Evolutionary conservation across 2,797 vertebrate genomes (phyloP).

Genomic region (Synaphobranchus kaupii): DNA sequence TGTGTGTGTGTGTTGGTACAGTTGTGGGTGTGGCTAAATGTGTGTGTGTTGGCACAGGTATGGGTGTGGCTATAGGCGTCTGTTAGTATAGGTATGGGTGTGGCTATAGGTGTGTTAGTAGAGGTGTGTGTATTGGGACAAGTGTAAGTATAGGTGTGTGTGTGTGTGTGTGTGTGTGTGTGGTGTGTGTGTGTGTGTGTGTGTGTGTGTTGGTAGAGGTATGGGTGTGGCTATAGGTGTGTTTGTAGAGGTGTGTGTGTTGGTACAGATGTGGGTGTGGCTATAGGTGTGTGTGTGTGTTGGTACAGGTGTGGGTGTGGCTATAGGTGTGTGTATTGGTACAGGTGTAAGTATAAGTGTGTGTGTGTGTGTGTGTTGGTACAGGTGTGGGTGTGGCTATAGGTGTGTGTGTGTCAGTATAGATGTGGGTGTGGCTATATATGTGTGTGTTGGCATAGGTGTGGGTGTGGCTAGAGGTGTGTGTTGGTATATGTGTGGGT

Average conservation of each 20-base stretch:
- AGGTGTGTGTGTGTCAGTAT: too few species aligned
- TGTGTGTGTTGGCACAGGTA: neutral
- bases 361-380: too few species aligned
- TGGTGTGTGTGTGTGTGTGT: slow-evolving; percentile 31
- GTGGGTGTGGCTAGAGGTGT: slow-evolving; percentile 33
- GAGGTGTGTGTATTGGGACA: neutral
- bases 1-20: neutral
- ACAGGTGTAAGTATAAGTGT: neutral
- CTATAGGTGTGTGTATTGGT: neutral
- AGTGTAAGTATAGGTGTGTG: too few species aligned
- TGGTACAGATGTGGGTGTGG: too few species aligned
- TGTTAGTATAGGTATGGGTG: neutral
- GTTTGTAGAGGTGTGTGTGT: neutral
- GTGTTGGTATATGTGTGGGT: neutral
- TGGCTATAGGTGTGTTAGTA: too few species aligned
- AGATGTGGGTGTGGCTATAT: too few species aligned
- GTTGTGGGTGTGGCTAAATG: slow-evolving; percentile 32
- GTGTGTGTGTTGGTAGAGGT: neutral
- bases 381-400: too few species aligned
- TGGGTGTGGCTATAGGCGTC: slow-evolving; percentile 11
- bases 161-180: neutral
- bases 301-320: slow-evolving; percentile 36
- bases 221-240: too few species aligned
- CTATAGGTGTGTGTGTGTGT: too few species aligned
- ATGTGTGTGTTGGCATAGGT: neutral